These are phyloP conservation scores for Phyllotreta striolata DNA, from an alignment of 2,888 invertebrate species.

Conservation along the genomic window DNA sequence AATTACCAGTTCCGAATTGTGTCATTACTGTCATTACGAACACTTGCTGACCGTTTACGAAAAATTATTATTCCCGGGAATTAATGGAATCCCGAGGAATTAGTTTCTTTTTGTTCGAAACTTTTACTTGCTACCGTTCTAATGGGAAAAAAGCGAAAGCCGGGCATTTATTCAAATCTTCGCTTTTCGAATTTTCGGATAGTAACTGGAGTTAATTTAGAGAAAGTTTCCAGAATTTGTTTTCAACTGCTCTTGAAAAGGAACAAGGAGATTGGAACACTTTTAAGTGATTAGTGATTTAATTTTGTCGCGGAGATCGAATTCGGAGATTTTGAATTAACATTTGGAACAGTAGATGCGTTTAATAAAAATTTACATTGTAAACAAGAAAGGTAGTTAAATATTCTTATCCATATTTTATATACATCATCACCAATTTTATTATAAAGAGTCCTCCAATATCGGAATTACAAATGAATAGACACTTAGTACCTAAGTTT, in stretches of 20 bases:
- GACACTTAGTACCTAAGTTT: too few species aligned
- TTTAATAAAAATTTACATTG: too few species aligned
- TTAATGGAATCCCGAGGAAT: conserved; percentile 37
- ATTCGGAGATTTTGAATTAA: too few species aligned
- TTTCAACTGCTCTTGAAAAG: conserved; percentile 10
- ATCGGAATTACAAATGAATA: too few species aligned
- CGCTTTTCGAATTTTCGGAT: conserved; percentile 4
- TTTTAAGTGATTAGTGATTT: conserved; percentile 11
- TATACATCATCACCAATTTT: too few species aligned
- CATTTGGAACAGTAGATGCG: too few species aligned
- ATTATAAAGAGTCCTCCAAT: too few species aligned
- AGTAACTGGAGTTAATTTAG: conserved; percentile 22
- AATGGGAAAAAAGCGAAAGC: conserved; percentile 21
- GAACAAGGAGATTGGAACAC: conserved; percentile 12
- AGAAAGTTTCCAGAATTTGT: conserved; percentile 19
- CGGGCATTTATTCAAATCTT: conserved; percentile 10
- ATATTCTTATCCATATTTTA: too few species aligned
- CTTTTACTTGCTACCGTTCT: conserved; percentile 30
- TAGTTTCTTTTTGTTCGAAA: conserved; percentile 39
- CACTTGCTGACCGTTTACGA: conserved; percentile 54
- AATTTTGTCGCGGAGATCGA: conserved; percentile 7
- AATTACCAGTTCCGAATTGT: conserved; percentile 52
- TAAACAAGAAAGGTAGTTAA: too few species aligned
- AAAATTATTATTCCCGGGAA: conserved; percentile 46
- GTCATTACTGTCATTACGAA: conserved; percentile 55